Evolutionary conservation across 92 coral and sea anemone genomes (phyloP), one percentile per base, ranked within the genome.

Genomic region (Porites divaricata): DNA sequence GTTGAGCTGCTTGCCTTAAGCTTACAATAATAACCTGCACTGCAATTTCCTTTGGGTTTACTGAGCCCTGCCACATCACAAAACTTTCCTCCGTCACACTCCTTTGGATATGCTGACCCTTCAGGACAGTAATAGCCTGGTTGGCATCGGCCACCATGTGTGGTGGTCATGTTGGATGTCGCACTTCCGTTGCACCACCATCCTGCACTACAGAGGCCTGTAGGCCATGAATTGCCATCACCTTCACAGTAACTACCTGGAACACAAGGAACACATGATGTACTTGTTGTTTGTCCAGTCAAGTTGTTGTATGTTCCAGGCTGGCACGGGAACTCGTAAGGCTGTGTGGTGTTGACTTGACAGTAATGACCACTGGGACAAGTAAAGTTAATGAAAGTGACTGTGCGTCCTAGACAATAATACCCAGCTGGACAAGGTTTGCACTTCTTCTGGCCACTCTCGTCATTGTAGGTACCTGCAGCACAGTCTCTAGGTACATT

Each of bases 101-200:
- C 87, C 72, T 21, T 73, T 74, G 95, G 95, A 54, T 79, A 64
- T 16, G 84, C 78, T 45, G 99, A 91, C 10, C 98, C 99, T 58
- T 70, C 83, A 66, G 95, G 96, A 64, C 99, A 96, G 81, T 92
- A 96, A 75, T 89, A 90, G 6, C 99, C 99, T 41, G 98, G 92
- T 66, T 90, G 89, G 54, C 99, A 96, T 83, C 77, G 73, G 10
- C 98, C 99, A 12, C 99, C 99, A 84, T 91, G 96, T 23, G 90
- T 64, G 13, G 93, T 93, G 19, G 99, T 95, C 93, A 89, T 90
- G 80, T 93, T 95, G 4, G 89, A 81, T 10, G 95, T 89, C 53
- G 99, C 99, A 67, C 93, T 92, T 8, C 99, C 98, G 61, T 75
- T 92, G 63, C 99, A 96, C 83, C 88, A 96, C 99, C 99, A 96